Evolutionary conservation across 2,113 vertebrate species (phyloP).

Genomic region (Siniperca knerii): DNA sequence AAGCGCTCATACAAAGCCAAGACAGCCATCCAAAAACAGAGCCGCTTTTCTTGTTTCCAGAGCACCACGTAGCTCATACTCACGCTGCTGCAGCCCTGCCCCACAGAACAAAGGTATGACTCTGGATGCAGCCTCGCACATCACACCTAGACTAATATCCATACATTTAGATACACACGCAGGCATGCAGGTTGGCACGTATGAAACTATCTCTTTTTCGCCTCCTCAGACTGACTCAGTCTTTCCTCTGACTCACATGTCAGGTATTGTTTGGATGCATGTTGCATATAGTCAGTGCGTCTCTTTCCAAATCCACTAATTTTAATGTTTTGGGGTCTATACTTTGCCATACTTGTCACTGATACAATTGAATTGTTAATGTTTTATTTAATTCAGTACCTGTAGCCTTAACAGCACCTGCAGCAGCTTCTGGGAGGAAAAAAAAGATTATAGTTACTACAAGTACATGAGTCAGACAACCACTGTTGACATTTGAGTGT

Average conservation of each 20-base stretch:
- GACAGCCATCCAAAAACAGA: slow-evolving; percentile 81
- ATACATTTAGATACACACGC: background rate
- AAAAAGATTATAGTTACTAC: slow-evolving; percentile 19
- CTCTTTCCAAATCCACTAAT: background rate
- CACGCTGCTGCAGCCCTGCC: slow-evolving; percentile 56
- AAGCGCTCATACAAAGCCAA: slow-evolving; percentile 81
- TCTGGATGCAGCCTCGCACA: slow-evolving; percentile 44
- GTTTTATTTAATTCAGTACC: background rate
- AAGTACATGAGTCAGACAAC: slow-evolving; percentile 40
- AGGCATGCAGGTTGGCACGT: background rate
- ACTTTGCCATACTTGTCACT: background rate
- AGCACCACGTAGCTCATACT: slow-evolving; percentile 66
- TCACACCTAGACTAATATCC: slow-evolving; percentile 54
- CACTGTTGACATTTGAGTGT: slow-evolving; percentile 42
- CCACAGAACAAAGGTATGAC: slow-evolving; percentile 69
- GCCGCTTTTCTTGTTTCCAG: slow-evolving; percentile 80
- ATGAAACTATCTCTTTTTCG: background rate
- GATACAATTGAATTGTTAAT: background rate
- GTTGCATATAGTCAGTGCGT: background rate
- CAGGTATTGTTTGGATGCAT: background rate
- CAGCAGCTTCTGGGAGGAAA: background rate
- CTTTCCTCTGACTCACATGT: background rate
- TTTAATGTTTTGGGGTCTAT: background rate
- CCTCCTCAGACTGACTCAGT: background rate
- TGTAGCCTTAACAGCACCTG: slow-evolving; percentile 8